Base-by-base conservation (phyloP, 2,888 invertebrate genomes). In the Acronicta aceris region DNA sequence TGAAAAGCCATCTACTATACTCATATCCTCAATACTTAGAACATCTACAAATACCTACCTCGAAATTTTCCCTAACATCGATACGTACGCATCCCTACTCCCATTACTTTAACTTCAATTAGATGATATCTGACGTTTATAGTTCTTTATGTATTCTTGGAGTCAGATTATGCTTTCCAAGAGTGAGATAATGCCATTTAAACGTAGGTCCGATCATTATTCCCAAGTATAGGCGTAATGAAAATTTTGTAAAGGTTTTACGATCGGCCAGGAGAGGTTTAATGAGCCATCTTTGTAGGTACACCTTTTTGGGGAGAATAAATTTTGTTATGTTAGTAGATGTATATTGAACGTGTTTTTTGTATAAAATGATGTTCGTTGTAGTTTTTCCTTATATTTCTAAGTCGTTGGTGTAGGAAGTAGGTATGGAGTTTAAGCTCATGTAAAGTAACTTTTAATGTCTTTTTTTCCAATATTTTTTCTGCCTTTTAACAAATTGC, bases 81-180 rank as follows among this genome's bases (percentile, higher is more conserved):
- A 76, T 51, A 69, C 25, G 12, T 47, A 12, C 15, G 40, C 65
- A 60, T 57, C 83, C 80, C 74, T 82, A 73, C 78, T 68, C 48
- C 83, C 88, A 86, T 93, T 89, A 91, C 86, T 90, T 80, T 78
- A 81, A 82, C 86, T 93, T 94, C 92, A 93, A 93, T 94, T 93
- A 93, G 93, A 94, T 93, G 89, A 90, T 93, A 94, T 94, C 93
- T 89, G 91, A 92, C 93, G 79, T 93, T 93, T 91, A 93, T 92
- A 93, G 93, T 93, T 92, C 92, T 93, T 93, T 93, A 92, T 91
- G 92, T 89, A 93, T 93, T 91, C 85, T 86, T 81, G 83, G 81
- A 89, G 88, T 86, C 79, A 90, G 93, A 94, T 93, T 91, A 91
- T 91, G 89, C 88, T 87, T 86, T 89, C 84, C 75, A 85, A 83